Conservation (phyloP, 2,113 vertebrate genomes). For the Phylloscopus trochilus region DNA sequence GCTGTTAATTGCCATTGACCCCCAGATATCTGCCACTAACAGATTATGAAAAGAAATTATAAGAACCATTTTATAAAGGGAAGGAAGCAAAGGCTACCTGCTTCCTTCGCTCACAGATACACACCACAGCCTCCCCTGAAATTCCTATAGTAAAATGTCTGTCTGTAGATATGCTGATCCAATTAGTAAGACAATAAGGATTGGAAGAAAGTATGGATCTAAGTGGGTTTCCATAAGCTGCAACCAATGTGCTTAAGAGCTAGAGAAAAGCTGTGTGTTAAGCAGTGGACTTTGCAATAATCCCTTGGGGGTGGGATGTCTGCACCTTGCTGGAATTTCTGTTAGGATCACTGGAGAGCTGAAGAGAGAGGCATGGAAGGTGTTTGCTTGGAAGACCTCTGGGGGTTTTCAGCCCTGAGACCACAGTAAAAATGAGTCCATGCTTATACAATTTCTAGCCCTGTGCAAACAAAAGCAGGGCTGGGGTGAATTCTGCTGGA, state of each 20-base stretch:
- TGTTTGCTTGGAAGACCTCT: background rate
- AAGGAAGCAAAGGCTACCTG: background rate
- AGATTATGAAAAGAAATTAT: background rate
- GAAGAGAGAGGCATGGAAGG: background rate
- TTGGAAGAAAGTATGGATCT: conserved; percentile 50
- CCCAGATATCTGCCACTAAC: background rate
- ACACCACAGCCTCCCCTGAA: background rate
- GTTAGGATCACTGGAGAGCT: background rate
- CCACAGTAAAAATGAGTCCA: background rate
- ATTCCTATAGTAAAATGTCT: background rate
- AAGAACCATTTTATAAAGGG: background rate
- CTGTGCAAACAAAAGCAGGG: background rate
- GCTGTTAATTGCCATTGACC: background rate
- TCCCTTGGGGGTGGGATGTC: background rate
- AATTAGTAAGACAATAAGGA: conserved; percentile 37
- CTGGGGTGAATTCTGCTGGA: background rate
- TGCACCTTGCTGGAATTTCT: background rate
- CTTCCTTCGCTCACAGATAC: background rate
- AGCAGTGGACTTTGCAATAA: conserved; percentile 7
- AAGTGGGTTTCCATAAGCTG: conserved; percentile 55
- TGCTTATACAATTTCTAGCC: background rate
- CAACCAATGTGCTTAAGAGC: conserved; percentile 38
- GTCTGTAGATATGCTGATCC: background rate
- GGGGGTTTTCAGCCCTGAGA: background rate
- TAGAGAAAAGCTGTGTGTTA: conserved; percentile 42